Conservation (phyloP, 2,888 invertebrate species). For the Scaptomyza caliginosa region DNA sequence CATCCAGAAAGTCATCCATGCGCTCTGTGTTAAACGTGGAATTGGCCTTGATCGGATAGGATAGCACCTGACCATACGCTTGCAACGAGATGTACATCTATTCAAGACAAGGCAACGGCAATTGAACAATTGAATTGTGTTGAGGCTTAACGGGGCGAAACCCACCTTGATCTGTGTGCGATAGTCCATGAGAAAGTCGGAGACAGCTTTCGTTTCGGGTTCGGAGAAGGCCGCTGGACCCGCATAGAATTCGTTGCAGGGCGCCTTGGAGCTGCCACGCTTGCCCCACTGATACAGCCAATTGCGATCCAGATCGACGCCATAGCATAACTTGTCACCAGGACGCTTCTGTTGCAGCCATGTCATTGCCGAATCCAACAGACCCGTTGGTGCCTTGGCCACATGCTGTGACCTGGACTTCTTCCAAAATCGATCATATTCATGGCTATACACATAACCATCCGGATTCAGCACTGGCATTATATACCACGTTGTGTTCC, state of each 20-base stretch:
- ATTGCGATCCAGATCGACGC: conserved; percentile 91
- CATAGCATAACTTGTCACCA: conserved; percentile 86
- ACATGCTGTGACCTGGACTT: conserved; percentile 89
- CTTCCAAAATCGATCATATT: conserved; percentile 90
- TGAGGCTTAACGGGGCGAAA: too few relatives aligned
- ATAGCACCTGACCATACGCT: conserved; percentile 88
- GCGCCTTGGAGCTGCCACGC: conserved; percentile 89
- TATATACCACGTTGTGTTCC: conserved; percentile 87
- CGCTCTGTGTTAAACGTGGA: conserved; percentile 79
- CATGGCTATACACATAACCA: conserved; percentile 90
- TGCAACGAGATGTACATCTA: conserved; percentile 88
- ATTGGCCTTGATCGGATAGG: conserved; percentile 85
- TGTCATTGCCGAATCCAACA: conserved; percentile 82
- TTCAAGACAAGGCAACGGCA: too few relatives aligned
- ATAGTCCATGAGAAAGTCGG: conserved; percentile 86
- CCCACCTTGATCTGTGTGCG: conserved; percentile 87
- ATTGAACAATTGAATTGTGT: too few relatives aligned
- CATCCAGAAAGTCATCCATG: conserved; percentile 82
- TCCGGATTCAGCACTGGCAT: conserved; percentile 91
- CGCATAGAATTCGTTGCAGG: conserved; percentile 90
- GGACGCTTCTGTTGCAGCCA: conserved; percentile 81
- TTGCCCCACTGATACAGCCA: conserved; percentile 91
- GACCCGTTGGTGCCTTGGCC: conserved; percentile 69
- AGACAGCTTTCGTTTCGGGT: conserved; percentile 89
- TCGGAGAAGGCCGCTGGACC: conserved; percentile 91